Evolutionary conservation across 2,113 vertebrate genomes (phyloP).

Genomic region (Equus quagga): DNA sequence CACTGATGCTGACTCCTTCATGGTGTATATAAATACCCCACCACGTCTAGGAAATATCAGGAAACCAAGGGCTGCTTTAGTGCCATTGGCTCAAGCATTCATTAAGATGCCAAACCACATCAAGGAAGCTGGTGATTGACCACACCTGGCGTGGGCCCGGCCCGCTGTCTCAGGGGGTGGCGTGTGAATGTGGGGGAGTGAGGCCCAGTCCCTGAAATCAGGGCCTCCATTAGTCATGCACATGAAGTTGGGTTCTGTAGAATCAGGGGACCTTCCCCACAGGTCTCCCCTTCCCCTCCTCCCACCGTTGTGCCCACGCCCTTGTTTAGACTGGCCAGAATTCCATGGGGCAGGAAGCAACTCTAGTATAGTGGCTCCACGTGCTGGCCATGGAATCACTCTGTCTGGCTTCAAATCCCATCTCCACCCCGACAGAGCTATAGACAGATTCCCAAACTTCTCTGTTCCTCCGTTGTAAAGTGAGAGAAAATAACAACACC

Average conservation of each 20-base stretch:
- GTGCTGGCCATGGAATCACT: neutral
- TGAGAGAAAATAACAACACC: neutral
- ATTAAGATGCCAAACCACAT: conserved; percentile 10
- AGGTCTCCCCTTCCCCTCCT: neutral
- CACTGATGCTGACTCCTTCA: neutral
- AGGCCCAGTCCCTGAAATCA: neutral
- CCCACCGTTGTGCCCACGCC: neutral
- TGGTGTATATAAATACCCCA: neutral
- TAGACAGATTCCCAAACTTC: neutral
- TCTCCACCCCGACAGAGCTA: neutral
- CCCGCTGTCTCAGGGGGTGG: neutral
- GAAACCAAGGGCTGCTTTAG: conserved; percentile 28
- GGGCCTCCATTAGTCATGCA: neutral
- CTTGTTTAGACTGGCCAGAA: neutral
- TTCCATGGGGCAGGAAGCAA: neutral
- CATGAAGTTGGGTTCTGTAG: neutral
- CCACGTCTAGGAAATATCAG: neutral
- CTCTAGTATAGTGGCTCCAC: neutral
- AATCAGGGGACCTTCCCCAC: neutral
- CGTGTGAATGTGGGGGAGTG: neutral
- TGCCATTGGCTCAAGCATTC: neutral
- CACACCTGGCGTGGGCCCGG: neutral
- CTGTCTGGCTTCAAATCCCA: neutral
- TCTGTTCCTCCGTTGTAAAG: neutral
- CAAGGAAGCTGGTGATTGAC: conserved; percentile 7